A percentile compares a stretch with the other conserved stretches of the same genome.
Evolutionary conservation across 1,140 invertebrate species (phyloP).

Genomic region (Calephelis nemesis): DNA sequence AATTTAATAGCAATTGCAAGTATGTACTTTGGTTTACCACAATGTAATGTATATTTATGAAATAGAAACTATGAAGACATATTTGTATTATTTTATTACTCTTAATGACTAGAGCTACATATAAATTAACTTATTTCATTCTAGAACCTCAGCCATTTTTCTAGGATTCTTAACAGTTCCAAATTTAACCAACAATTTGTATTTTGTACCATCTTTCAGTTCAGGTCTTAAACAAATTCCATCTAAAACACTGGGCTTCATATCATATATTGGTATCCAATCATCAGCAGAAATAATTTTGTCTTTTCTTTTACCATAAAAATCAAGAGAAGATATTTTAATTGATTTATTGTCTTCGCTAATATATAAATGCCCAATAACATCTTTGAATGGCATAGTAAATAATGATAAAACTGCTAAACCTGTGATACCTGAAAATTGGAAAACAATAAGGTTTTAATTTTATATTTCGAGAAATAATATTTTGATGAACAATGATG

Average conservation of each 20-base stretch:
- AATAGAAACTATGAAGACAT: slow-evolving; percentile 50
- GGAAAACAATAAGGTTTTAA: background rate
- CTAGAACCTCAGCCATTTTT: slow-evolving; percentile 62
- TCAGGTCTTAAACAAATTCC: slow-evolving; percentile 57
- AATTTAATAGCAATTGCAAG: slow-evolving; percentile 47
- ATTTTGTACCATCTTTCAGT: slow-evolving; percentile 57
- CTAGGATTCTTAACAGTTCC: slow-evolving; percentile 53
- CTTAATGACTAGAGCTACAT: slow-evolving; percentile 23
- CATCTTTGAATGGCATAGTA: slow-evolving; percentile 69
- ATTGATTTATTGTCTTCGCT: slow-evolving; percentile 73
- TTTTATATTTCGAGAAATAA: background rate
- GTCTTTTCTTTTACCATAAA: slow-evolving; percentile 80
- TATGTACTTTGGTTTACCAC: slow-evolving; percentile 53
- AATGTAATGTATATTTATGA: slow-evolving; percentile 53
- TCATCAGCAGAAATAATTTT: slow-evolving; percentile 62
- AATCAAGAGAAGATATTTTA: slow-evolving; percentile 79
- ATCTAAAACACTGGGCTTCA: slow-evolving; percentile 49
- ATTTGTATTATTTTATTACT: slow-evolving; percentile 34
- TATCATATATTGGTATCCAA: slow-evolving; percentile 74
- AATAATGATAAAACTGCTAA: slow-evolving; percentile 53
- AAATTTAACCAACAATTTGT: slow-evolving; percentile 63
- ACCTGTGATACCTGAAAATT: slow-evolving; percentile 68
- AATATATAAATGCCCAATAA: slow-evolving; percentile 80
- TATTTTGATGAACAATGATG: too few relatives aligned
- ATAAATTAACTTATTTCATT: slow-evolving; percentile 38